phyloP scores from a whole-genome alignment of 2,797 vertebrate species.

The Neomorphus geoffroyi region DNA sequence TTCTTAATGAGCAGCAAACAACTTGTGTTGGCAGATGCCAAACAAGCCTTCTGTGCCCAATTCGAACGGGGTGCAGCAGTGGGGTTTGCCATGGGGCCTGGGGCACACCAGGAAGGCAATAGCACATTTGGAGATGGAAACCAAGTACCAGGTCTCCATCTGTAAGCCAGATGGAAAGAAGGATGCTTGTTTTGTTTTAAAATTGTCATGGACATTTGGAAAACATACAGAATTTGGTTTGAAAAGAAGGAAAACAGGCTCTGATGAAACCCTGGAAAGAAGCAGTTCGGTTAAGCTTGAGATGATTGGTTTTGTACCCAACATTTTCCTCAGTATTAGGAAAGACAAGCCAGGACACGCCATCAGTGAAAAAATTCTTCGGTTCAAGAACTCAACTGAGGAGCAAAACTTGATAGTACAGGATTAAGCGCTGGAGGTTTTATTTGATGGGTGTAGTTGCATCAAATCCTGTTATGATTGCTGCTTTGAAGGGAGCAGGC shows the following conservation, averaged over 20 bases:
- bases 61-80: fast-evolving
- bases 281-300: not conserved
- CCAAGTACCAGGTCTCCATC: conserved; percentile 19
- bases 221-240: not conserved
- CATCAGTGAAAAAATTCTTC: not conserved
- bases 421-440: not conserved
- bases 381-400: not conserved
- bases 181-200: conserved; percentile 17
- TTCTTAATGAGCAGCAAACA: not conserved
- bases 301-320: not conserved
- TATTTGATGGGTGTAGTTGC: not conserved
- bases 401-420: not conserved
- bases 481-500: not conserved
- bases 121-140: not conserved
- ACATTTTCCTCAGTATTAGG: not conserved
- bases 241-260: not conserved
- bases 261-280: not conserved
- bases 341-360: not conserved
- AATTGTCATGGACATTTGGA: conserved; percentile 4
- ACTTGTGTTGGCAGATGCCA: not conserved
- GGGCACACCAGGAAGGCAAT: not conserved
- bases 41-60: not conserved
- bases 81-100: not conserved
- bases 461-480: not conserved
- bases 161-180: conserved; percentile 48